Base-by-base conservation (phyloP, 2,888 invertebrate species). In the Omphaloscelis lunosa region DNA sequence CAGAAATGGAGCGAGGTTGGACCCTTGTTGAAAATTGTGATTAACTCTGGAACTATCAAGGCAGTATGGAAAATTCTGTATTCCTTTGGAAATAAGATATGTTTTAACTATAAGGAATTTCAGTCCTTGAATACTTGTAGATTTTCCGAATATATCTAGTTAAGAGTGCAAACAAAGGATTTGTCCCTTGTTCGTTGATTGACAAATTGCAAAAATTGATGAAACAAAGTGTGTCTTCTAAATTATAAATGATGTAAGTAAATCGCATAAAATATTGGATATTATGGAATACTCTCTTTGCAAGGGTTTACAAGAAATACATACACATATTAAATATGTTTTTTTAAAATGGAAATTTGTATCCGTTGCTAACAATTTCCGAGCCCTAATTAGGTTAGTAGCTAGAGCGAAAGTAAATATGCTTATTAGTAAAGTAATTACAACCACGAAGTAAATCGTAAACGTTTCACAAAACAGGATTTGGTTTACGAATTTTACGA, bases 1-100 rank as follows among this genome's bases (percentile, higher is more conserved):
- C 80, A 82, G 61, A 92, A 89, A 83, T 86, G 88, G 91, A 89
- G 86, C 91, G 89, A 91, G 90, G 89, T 87, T 89, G 82, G 71
- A 67, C 71, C 84, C 81, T 82, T 70, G 77, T 79, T 79, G 53
- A 65, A 82, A 80, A 81, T 75, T 87, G 58, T 76, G 29, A 27
- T 72, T 66, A 48, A 63, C 58, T 73, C 29, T 41, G 15, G 65
- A 85, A 72, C 70, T 82, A 70, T 56, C 51, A 12, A 72, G 41
- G 34, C 17, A 59, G 11, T 45, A 69, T 76, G 27, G 53, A 58
- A 72, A 27, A 75, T 75, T 71, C 4, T 34, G 27, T 74, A 68
- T 76, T 76, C 17, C 27, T 62, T 56, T 61, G 11, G 4, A 61
- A 1, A 51, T 23, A 11, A 17, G 12, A 59, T 15, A 20, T 34